A percentile compares a stretch with the other conserved stretches of the same genome.
phyloP scores from a whole-genome alignment of 2,113 vertebrate species.

The Columbina picui region DNA sequence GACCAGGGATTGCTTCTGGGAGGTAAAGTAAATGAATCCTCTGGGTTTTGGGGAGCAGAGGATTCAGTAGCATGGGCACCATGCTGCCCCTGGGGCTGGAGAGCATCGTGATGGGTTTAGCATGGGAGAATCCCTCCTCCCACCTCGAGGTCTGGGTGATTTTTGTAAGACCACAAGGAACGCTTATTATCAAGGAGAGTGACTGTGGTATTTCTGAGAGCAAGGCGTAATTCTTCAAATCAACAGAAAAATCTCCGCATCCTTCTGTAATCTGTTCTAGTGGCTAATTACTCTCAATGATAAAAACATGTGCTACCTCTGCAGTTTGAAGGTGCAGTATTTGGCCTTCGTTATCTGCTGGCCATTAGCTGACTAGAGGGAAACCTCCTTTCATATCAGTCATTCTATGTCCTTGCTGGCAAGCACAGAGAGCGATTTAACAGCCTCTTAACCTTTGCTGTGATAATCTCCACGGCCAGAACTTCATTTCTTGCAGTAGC shows the following conservation, averaged over 20 bases:
- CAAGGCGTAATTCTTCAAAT: neutral
- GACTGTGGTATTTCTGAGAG: neutral
- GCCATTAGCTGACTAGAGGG: neutral
- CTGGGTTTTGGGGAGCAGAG: neutral
- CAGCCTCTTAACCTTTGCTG: neutral
- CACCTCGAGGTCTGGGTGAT: accelerated
- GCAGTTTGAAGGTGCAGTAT: neutral
- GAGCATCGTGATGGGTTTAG: neutral
- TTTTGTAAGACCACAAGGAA: neutral
- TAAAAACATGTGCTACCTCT: neutral
- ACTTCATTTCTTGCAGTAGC: neutral
- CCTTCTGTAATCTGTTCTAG: neutral
- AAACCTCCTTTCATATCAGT: neutral
- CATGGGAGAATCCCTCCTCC: neutral
- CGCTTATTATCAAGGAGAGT: neutral
- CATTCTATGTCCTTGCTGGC: neutral
- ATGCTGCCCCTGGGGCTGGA: too few species aligned
- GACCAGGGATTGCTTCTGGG: neutral
- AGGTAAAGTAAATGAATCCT: neutral
- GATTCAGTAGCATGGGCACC: neutral
- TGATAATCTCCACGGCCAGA: neutral
- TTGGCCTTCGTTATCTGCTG: neutral
- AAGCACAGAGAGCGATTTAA: neutral
- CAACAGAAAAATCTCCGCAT: neutral
- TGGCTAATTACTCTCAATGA: neutral